Evolutionary conservation across 1,140 invertebrate species (phyloP), one percentile per base, ranked within the genome.

Genomic region (Steinernema feltiae): DNA sequence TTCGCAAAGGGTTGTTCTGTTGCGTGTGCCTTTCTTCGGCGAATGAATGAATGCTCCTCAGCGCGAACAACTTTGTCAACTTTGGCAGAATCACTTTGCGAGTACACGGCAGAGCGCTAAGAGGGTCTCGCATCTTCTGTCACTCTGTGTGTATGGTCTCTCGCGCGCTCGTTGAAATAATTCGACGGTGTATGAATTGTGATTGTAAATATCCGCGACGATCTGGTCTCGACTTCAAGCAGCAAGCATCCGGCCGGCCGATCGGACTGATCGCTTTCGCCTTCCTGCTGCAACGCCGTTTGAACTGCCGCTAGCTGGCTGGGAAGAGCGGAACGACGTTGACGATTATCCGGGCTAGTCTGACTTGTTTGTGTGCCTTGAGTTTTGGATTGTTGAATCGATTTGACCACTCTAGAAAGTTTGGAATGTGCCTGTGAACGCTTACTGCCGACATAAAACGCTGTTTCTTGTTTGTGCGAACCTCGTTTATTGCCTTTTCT

Each of bases 181-280:
- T 63, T 63, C 53, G 53, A n/a, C 53, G n/a, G n/a, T n/a, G n/a
- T n/a, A n/a, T n/a, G n/a, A 63, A 63, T 63, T 63, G 53, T 63
- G 24, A 63, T 63, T 63, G 53, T 63, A 63, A 63, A 63, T 63
- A 63, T 63, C 53, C n/a, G n/a, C 53, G 15, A 21, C 53, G 53
- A 63, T 63, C 53, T 12, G 12, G 53, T 63, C 53, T 63, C 24
- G 53, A 63, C 2, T 15, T 21, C 15, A 15, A 27, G 12, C 53
- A 63, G 53, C 53, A 15, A n/a, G 24, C 53, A 63, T 63, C 53
- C 53, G 53, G 35, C n/a, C n/a, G n/a, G n/a, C n/a, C n/a, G n/a
- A n/a, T n/a, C n/a, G n/a, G n/a, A 27, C 53, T 27, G 53, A 63
- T 63, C 53, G 53, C 53, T 63, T 27, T 15, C 53, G 15, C 3